A percentile compares a stretch with the other conserved stretches of the same genome.
Evolutionary conservation across 2,888 invertebrate genomes (phyloP).

Genomic region (Galerucella calmariensis): DNA sequence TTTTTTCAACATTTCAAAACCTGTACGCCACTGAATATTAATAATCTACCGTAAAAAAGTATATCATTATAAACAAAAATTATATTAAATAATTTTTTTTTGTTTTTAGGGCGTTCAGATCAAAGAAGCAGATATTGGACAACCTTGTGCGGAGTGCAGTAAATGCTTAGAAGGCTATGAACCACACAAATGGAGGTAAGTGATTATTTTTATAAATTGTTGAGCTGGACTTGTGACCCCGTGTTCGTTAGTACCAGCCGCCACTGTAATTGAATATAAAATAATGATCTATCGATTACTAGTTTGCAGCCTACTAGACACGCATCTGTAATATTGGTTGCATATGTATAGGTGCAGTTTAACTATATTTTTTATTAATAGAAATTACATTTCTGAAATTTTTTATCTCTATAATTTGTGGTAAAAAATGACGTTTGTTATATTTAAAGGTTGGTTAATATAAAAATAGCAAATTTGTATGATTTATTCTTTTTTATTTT

Average conservation of each 20-base stretch:
- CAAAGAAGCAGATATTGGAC: slow-evolving; percentile 87
- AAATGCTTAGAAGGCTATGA: slow-evolving; percentile 84
- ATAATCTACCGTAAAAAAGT: no score
- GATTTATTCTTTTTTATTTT: no score
- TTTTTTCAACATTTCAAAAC: no score
- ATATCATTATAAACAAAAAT: background rate
- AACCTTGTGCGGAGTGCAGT: slow-evolving; percentile 86
- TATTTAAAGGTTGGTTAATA: background rate
- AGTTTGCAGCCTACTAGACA: background rate
- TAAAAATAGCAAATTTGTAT: no score
- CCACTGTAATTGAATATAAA: background rate
- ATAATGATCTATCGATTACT: background rate
- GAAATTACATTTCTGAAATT: background rate
- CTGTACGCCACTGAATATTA: no score
- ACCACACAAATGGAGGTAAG: slow-evolving; percentile 90
- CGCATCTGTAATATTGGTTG: background rate
- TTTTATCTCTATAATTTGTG: background rate
- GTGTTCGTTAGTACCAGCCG: background rate
- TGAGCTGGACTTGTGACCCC: background rate
- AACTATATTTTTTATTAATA: background rate
- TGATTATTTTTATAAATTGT: slow-evolving; percentile 42
- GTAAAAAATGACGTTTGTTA: background rate
- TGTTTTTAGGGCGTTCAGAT: slow-evolving; percentile 83
- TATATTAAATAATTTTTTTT: slow-evolving; percentile 22
- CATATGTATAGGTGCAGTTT: background rate